Evolutionary conservation across 2,113 vertebrate species (phyloP), one percentile per base, ranked within the genome.

Genomic region (Pitta sordida): DNA sequence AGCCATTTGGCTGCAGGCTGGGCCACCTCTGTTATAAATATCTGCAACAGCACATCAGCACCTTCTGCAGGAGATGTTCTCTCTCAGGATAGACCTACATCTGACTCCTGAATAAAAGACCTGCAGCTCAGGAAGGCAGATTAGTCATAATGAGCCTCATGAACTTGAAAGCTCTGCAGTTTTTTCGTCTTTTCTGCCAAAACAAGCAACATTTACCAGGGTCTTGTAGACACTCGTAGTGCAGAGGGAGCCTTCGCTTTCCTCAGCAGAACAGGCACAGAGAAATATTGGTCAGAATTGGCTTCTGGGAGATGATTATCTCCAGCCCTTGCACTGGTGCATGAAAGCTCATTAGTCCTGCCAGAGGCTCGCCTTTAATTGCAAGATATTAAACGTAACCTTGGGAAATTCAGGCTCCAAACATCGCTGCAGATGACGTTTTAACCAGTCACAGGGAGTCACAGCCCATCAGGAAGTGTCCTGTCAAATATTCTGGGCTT

Each of bases 381-480:
- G 49, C 18, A 2, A 0, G 14, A 0, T 29, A 30, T 19, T 8
- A 29, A n/a, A 36, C 2, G 8, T 36, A 26, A 22, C 44, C 39
- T 51, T 64, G 44, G 60, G 51, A 59, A 49, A 17, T 7, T 34
- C 53, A 44, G 59, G 76, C 48, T 64, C 64, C 29, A 13, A 43
- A 26, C 44, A 15, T 6, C 20, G 23, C 27, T 65, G 58, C n/a
- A 51, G 37, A 26, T 22, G 10, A 1, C n/a, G 36, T 22, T 56
- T 56, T 20, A 51, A 43, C 8, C 36, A 56, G 64, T 7, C 30
- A 9, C 60, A 30, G 8, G 10, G 27, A 58, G 34, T 16, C 56
- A 10, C 43, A n/a, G 43, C 26, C n/a, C 0, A 0, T 9, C 27
- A 17, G 73, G 41, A 15, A 9, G 8, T 0, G 15, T 23, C 37